These are phyloP conservation scores for Germaria angustata DNA, from an alignment of 2,888 invertebrate genomes.

Conservation along the genomic window DNA sequence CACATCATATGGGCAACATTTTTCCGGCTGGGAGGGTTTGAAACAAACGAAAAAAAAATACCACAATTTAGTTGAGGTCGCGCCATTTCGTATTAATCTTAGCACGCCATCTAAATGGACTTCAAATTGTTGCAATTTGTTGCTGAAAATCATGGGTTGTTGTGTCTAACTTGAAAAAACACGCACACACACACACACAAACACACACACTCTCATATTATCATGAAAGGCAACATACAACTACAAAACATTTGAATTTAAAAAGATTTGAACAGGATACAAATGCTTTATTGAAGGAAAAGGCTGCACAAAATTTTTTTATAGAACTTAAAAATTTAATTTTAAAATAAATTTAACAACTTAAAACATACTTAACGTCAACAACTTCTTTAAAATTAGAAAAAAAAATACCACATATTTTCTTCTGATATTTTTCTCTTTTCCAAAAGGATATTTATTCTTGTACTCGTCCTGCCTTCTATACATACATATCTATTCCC, in stretches of 20 bases:
- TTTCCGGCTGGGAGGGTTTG: neutral
- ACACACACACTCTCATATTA: neutral
- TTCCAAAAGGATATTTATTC: neutral
- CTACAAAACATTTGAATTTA: conserved; percentile 18
- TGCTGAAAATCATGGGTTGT: conserved; percentile 1
- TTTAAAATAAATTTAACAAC: too few species aligned
- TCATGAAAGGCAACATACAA: neutral
- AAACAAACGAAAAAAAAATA: conserved; percentile 2
- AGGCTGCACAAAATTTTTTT: neutral
- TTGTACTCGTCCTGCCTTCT: neutral
- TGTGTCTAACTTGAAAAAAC: conserved; percentile 1
- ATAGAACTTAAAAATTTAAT: too few species aligned
- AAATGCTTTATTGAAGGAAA: neutral
- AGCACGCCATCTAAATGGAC: conserved; percentile 70
- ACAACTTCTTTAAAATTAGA: too few species aligned
- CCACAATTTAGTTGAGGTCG: conserved; percentile 66
- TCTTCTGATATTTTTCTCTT: neutral
- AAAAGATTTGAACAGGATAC: conserved; percentile 19
- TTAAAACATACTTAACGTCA: too few species aligned
- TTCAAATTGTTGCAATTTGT: conserved; percentile 70
- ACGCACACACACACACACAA: neutral
- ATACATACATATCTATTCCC: conserved; percentile 10
- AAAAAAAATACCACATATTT: too few species aligned
- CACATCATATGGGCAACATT: conserved; percentile 19
- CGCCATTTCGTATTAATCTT: conserved; percentile 68